Percentiles rank a stretch among this genome's conserved stretches.
These are phyloP conservation scores for Tachysurus vachellii DNA, from an alignment of 2,113 vertebrate species.

Conservation along the genomic window DNA sequence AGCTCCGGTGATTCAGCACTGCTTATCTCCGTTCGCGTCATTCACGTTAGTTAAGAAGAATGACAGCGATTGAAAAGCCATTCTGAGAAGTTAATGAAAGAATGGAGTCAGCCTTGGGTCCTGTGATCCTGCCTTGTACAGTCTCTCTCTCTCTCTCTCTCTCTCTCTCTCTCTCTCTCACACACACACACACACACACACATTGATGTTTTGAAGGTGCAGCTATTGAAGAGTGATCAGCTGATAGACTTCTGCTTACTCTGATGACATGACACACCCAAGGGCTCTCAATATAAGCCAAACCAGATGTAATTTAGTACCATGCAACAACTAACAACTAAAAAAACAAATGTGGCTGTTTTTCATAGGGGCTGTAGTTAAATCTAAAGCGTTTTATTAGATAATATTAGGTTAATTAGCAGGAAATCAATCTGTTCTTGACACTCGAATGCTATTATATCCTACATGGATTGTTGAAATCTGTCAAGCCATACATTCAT, in stretches of 20 bases:
- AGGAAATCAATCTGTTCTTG: not conserved
- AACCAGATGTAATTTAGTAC: not conserved
- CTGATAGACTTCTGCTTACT: constrained; percentile 64
- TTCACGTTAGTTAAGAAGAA: not conserved
- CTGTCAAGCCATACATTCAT: not conserved
- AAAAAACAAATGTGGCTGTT: not conserved
- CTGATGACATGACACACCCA: not conserved
- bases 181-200: too few relatives aligned
- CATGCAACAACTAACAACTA: not conserved
- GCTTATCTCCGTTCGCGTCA: not conserved
- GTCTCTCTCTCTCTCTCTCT: constrained; percentile 6
- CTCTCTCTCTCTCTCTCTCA: constrained; percentile 13
- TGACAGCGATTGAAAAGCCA: not conserved
- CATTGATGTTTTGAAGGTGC: constrained; percentile 22
- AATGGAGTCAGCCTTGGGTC: not conserved
- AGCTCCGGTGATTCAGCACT: not conserved
- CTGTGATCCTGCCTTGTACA: not conserved
- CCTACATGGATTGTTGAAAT: not conserved
- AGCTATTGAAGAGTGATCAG: constrained; percentile 49
- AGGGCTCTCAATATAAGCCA: not conserved
- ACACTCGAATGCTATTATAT: not conserved
- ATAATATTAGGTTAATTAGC: not conserved
- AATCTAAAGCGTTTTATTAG: not conserved
- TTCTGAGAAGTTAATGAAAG: not conserved
- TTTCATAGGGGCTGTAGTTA: not conserved